Conservation (phyloP, 37 sponge, comb jelly and placozoan genomes). For the Hormiphora californensis region DNA sequence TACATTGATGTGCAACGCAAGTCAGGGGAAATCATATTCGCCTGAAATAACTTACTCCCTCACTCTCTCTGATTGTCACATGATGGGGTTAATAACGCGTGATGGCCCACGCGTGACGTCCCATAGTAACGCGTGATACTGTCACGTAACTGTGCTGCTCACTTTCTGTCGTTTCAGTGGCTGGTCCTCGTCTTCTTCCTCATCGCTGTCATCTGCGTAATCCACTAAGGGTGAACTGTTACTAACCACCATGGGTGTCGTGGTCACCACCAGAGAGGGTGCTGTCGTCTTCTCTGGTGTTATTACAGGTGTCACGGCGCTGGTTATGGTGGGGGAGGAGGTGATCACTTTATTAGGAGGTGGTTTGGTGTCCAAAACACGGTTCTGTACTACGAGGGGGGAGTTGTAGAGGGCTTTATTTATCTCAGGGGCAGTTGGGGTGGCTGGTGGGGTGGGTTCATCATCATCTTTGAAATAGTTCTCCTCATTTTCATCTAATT, state of each 20-base stretch:
- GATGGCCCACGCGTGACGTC: too few relatives aligned
- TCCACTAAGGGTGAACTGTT: conserved; percentile 1
- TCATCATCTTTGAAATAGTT: conserved; percentile 86
- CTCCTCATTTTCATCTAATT: conserved; percentile 85
- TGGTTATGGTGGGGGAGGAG: conserved; percentile 5
- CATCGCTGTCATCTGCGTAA: conserved; percentile 51
- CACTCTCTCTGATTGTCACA: too few relatives aligned
- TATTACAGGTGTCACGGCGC: conserved; percentile 2
- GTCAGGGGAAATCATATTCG: too few relatives aligned
- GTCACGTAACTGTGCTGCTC: conserved; percentile 35
- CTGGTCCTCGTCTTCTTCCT: conserved; percentile 27
- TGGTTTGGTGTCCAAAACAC: conserved; percentile 44
- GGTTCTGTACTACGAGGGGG: conserved; percentile 27
- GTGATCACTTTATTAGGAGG: conserved; percentile 46
- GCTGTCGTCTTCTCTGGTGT: background rate
- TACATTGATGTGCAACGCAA: too few relatives aligned
- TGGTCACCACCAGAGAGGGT: background rate
- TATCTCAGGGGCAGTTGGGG: background rate
- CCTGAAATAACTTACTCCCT: too few relatives aligned
- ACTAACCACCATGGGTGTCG: background rate
- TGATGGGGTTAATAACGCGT: too few relatives aligned
- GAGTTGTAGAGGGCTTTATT: conserved; percentile 19
- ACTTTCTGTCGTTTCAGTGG: conserved; percentile 44
- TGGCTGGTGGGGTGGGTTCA: conserved; percentile 37
- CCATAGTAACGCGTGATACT: too few relatives aligned